Conservation (phyloP, 1,140 invertebrate genomes). For the Calliphora vicina region DNA sequence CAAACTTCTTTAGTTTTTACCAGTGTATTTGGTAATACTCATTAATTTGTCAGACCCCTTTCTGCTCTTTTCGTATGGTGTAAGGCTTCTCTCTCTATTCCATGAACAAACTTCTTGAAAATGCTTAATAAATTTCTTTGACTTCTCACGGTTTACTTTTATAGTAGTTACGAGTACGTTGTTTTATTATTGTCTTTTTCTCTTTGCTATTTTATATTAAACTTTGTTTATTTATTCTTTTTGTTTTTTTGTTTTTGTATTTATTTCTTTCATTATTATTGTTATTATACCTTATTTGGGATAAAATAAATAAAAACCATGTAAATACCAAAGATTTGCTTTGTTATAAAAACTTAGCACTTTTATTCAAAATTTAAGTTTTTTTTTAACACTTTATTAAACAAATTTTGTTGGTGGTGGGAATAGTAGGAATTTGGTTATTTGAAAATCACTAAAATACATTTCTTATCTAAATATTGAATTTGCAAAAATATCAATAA, state of each 20-base stretch:
- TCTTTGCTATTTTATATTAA: neutral
- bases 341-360: neutral
- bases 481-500: neutral
- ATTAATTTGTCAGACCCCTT: no score
- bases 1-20: neutral
- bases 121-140: constrained; percentile 30
- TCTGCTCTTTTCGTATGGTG: no score
- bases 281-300: neutral
- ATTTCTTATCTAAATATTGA: neutral
- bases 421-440: no score
- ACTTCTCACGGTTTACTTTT: constrained; percentile 43
- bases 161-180: constrained; percentile 31
- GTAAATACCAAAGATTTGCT: neutral
- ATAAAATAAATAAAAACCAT: neutral
- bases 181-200: constrained; percentile 10
- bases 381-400: neutral
- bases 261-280: neutral
- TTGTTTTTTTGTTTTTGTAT: neutral
- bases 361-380: no score
- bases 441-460: no score
- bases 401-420: no score
- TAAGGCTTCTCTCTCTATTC: neutral
- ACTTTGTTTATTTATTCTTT: constrained; percentile 7
- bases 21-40: neutral
- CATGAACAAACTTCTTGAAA: neutral